Evolutionary conservation across 2,797 vertebrate genomes (phyloP).

Genomic region (Nannoperca obscura): DNA sequence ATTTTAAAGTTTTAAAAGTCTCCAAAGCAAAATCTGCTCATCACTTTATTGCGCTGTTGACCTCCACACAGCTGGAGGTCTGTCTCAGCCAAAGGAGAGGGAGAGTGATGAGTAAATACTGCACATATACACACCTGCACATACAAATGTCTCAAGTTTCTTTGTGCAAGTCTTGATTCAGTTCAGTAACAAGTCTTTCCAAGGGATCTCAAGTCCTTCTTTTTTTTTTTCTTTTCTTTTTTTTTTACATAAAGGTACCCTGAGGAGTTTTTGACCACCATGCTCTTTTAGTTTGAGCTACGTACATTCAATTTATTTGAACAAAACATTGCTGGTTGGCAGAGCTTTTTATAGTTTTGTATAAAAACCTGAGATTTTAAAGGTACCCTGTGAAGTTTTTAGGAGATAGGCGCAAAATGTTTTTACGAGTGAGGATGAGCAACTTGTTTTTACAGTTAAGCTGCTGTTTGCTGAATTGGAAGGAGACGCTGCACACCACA

Average conservation of each 20-base stretch:
- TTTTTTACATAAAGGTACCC: background rate
- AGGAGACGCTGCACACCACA: background rate
- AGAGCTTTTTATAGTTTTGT: too few species aligned
- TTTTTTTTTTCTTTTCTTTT: background rate
- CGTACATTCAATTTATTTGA: too few species aligned
- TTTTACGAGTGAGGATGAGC: background rate
- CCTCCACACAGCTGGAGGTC: slow-evolving; percentile 26
- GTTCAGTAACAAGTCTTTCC: background rate
- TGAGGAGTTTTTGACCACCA: background rate
- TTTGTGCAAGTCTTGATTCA: too few species aligned
- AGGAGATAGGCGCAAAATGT: too few species aligned
- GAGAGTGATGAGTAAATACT: background rate
- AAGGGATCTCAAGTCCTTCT: background rate
- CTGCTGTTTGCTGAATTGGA: slow-evolving; percentile 10
- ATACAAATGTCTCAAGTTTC: background rate
- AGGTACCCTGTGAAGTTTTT: background rate
- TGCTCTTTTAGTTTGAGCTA: background rate
- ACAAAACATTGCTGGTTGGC: background rate
- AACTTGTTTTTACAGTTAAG: background rate
- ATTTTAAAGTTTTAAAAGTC: slow-evolving; percentile 36
- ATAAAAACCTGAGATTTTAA: background rate
- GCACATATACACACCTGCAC: background rate
- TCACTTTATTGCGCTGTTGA: slow-evolving; percentile 31
- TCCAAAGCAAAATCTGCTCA: slow-evolving; percentile 12
- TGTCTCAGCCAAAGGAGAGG: slow-evolving; percentile 7